A percentile compares a stretch with the other conserved stretches of the same genome.
Evolutionary conservation across 2,797 vertebrate genomes (phyloP).

Genomic region (Gymnodraco acuticeps): DNA sequence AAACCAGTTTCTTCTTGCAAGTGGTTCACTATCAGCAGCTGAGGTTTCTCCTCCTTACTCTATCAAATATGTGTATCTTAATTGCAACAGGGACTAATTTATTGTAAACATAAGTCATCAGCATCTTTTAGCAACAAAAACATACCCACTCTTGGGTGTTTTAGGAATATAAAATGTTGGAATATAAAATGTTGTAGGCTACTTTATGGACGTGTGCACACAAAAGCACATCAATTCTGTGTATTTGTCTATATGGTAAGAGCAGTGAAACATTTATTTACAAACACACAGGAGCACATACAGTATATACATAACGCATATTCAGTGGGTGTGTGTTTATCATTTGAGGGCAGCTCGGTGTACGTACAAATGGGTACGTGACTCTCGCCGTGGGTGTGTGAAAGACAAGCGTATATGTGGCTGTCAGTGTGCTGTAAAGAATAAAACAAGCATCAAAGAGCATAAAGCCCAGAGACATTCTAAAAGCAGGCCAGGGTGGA

Average conservation of each 20-base stretch:
- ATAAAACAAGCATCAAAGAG: conserved; percentile 57
- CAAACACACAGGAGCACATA: not conserved
- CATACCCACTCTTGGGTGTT: conserved; percentile 11
- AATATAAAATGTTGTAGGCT: conserved; percentile 9
- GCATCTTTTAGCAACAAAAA: conserved; percentile 35
- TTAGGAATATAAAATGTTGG: conserved; percentile 12
- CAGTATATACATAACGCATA: conserved; percentile 13
- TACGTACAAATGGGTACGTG: not conserved
- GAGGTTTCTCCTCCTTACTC: not conserved
- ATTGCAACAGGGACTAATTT: conserved; percentile 40
- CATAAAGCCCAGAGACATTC: conserved; percentile 51
- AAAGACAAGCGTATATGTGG: conserved; percentile 21
- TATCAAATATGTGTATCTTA: conserved; percentile 28
- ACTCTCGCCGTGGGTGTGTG: conserved; percentile 24
- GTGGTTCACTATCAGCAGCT: not conserved
- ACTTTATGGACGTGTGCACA: not conserved
- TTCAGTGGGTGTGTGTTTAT: conserved; percentile 4
- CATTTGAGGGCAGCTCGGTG: conserved; percentile 8
- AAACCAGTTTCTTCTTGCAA: not conserved
- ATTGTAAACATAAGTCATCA: conserved; percentile 39
- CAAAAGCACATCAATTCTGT: not conserved
- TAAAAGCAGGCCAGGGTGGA: conserved; percentile 60
- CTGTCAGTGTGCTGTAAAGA: conserved; percentile 31
- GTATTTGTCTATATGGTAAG: not conserved
- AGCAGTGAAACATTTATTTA: conserved; percentile 36